Base-by-base conservation (phyloP, 2,888 invertebrate genomes). In the Cheilosia scutellata region DNA sequence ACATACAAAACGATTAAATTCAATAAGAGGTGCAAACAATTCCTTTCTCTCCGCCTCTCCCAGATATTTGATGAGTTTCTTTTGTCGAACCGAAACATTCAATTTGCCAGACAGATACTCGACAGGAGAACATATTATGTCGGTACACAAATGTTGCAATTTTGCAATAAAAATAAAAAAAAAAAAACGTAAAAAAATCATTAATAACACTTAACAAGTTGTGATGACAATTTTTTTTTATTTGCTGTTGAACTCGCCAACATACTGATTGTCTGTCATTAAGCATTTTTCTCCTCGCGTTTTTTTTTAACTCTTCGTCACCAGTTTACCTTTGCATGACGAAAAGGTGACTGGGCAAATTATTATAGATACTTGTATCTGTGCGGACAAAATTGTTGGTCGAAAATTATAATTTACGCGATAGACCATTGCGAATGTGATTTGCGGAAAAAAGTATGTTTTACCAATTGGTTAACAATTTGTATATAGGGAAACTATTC, bases 171-270 rank as follows among this genome's bases (percentile, higher is more conserved):
- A 40, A 49, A 25, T 9, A 25, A 25, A 27, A 33, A 42, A 31
- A n/a, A 29, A 5, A 58, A 7, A 29, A n/a, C 20, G 20, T 20
- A 20, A 62, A 62, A 53, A 29, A 29, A 44, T 33, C 57, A 62
- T 57, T 71, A 78, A 78, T 78, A 57, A 63, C 40, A 63, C 70
- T 78, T 47, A 70, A 78, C 63, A 57, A 78, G 44, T 62, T 70
- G 62, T 55, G 63, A 78, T 78, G 77, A 78, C 77, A 78, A 78
- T 71, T 78, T 62, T 31, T 53, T 42, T 49, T 53, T 37, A 1
- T 68, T 49, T 27, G 29, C 31, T 29, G 29, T 5, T 20, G 20
- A 62, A 51, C 55, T 53, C 53, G 62, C 74, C 74, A 63, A 40
- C 63, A 70, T 57, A 63, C 74, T 44, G 53, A 72, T 72, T 62